Base-by-base conservation (phyloP, 2,888 invertebrate genomes). In the Idaea aversata region DNA sequence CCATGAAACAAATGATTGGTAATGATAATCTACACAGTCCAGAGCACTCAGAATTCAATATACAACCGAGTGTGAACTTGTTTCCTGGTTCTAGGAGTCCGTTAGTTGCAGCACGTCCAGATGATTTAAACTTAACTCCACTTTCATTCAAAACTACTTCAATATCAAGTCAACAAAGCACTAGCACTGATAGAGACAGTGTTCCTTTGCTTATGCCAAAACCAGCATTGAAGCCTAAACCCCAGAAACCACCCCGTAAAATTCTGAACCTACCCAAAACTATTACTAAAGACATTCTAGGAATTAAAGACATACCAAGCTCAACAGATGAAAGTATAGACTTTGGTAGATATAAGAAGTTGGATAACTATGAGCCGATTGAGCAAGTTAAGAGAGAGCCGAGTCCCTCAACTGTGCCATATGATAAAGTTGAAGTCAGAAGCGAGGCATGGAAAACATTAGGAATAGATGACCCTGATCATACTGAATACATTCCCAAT, bases 21-120 rank as follows among this genome's bases (percentile, higher is more conserved):
- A 95, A 94, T 74, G 96, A 96, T 73, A 94, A 94, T 72, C 79
- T 94, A 10, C 93, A 93, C 74, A 94, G 94, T 77, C 93, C 95
- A 64, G 96, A 96, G 69, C 96, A 95, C 79, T 95, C 95, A 65
- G 97, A 97, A 77, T 92, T 92, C 68, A 95, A 95, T 79, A 96
- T 96, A 74, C 95, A 97, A 71, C 94, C 95, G 69, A 95, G 95
- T 57, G 89, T 95, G n/a, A 95, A 95, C 66, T 95, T 97, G 94
- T 97, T 97, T 81, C 96, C 97, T 34, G 95, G 97, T 34, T 97
- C 97, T 5, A 94, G 97, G 73, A 97, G 96, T 76, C 97, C 97
- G 0, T 84, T 97, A 72, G 96, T 97, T 3, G 96, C 96, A 67
- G 82, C 93, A 6, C 85, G 88, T 66, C 91, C 93, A 65, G 93